Evolutionary conservation across 2,888 invertebrate genomes (phyloP).

Genomic region (Oscheius sp.): DNA sequence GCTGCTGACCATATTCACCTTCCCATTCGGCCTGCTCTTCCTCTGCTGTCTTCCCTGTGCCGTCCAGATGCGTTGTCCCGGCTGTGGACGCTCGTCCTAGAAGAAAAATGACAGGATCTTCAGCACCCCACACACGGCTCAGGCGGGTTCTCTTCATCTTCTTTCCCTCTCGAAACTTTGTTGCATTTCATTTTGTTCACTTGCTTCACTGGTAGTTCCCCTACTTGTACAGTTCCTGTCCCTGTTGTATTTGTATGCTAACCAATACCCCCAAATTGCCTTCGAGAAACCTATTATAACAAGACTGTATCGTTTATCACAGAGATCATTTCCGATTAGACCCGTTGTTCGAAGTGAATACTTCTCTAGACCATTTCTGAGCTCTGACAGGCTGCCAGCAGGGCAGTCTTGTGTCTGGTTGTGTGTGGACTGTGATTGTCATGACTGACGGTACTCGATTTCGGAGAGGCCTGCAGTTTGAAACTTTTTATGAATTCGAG

Average conservation of each 20-base stretch:
- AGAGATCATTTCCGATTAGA: slow-evolving; percentile 7
- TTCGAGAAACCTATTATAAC: background rate
- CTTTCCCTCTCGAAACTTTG: background rate
- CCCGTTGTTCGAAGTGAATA: slow-evolving; percentile 1
- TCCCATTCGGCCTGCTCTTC: slow-evolving; percentile 70
- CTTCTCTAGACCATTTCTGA: slow-evolving; percentile 31
- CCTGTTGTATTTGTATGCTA: background rate
- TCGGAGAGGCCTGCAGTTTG: slow-evolving; percentile 34
- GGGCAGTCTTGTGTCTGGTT: slow-evolving; percentile 28
- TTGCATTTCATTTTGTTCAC: slow-evolving; percentile 1
- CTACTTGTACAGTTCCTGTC: background rate
- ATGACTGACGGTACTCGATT: slow-evolving; percentile 36
- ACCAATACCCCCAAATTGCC: slow-evolving; percentile 9
- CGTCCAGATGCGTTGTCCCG: slow-evolving; percentile 14
- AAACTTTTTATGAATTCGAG: background rate
- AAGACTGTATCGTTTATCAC: slow-evolving; percentile 1
- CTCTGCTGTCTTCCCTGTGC: slow-evolving; percentile 46
- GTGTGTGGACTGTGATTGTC: slow-evolving; percentile 31
- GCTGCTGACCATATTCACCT: slow-evolving; percentile 68
- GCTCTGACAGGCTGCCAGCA: slow-evolving; percentile 29
- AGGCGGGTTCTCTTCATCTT: slow-evolving; percentile 11
- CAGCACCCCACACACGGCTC: background rate
- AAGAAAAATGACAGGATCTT: no score
- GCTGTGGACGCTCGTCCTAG: slow-evolving; percentile 10
- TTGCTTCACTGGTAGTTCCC: slow-evolving; percentile 5